Base-by-base conservation (phyloP, 1,140 invertebrate species). In the Leptopilina clavipes region DNA sequence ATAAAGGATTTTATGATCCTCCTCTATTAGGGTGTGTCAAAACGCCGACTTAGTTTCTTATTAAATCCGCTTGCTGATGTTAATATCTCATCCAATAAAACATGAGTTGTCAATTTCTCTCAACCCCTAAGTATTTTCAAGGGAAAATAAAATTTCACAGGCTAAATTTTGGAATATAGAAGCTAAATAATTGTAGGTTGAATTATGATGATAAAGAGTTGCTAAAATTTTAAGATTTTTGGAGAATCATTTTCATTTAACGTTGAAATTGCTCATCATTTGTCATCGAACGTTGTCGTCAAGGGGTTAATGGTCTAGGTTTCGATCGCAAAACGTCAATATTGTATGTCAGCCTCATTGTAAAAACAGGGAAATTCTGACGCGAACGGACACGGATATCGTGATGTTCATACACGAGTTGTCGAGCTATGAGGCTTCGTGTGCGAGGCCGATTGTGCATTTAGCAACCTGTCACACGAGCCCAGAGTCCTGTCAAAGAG, bases 401-500 rank as follows among this genome's bases (percentile, higher is more conserved):
- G 77, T 14, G 22, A 65, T 31, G 59, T 65, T 37, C 70, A 43
- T 54, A 54, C 19, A 73, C 17, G 22, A 48, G 14, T 12, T n/a
- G 18, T 73, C 6, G 25, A 10, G 18, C 14, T 40, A 56, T 72
- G 43, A n/a, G 19, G 18, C 22, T 44, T 18, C 31, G 40, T 74
- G 44, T 37, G 59, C 43, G 48, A n/a, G 77, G 79, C 76, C 79
- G 78, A 81, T 82, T 83, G 85, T 85, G 79, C 85, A 85, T 87
- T 87, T 87, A 65, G 86, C 85, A 77, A 85, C 80, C 86, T 86
- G 85, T 86, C 86, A 82, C 76, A 81, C 81, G 81, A 86, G 84
- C 81, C 25, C 85, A 83, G 79, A 78, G 72, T 75, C 79, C 75
- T 82, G 79, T 85, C 80, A 84, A n/a, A 80, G 82, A 71, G 72